Conservation (phyloP, 2,888 invertebrate species). For the Chesias legatella region DNA sequence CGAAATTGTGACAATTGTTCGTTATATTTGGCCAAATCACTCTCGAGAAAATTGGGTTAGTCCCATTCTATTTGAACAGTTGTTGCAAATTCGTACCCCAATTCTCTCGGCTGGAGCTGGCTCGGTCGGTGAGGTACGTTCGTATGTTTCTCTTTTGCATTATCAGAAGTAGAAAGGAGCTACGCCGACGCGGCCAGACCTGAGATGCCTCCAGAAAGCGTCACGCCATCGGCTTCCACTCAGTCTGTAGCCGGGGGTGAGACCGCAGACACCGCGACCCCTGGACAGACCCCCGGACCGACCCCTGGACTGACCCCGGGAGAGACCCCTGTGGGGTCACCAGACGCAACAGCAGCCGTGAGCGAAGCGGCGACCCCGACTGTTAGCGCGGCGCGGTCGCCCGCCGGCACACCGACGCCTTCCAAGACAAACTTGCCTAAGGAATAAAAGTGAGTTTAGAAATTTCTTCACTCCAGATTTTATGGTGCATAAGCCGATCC, state of each 20-base stretch:
- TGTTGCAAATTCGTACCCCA: constrained; percentile 43
- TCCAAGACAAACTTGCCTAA: constrained; percentile 24
- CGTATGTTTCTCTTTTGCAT: constrained; percentile 33
- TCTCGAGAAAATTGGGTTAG: constrained; percentile 29
- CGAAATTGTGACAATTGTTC: constrained; percentile 61
- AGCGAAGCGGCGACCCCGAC: constrained; percentile 18
- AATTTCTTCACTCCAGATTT: too few relatives aligned
- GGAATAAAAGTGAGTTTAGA: constrained; percentile 20
- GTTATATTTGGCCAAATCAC: constrained; percentile 13
- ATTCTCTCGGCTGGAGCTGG: constrained; percentile 41
- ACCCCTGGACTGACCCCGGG: constrained; percentile 16
- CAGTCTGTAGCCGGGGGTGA: neutral
- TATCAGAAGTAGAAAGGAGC: constrained; percentile 59
- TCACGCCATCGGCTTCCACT: neutral
- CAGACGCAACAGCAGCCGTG: constrained; percentile 12
- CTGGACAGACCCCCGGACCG: neutral
- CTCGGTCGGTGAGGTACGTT: constrained; percentile 8
- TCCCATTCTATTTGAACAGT: constrained; percentile 40
- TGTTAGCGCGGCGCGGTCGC: constrained; percentile 7
- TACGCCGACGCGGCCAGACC: constrained; percentile 32
- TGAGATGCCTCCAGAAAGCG: neutral
- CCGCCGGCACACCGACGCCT: constrained; percentile 11
- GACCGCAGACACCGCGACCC: constrained; percentile 5
- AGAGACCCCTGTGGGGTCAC: constrained; percentile 14
- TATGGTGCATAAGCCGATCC: too few relatives aligned